A percentile compares a stretch with the other conserved stretches of the same genome.
Evolutionary conservation across 1,140 invertebrate genomes (phyloP).

Genomic region (roundworm (Caenorhabditis elegans)): DNA sequence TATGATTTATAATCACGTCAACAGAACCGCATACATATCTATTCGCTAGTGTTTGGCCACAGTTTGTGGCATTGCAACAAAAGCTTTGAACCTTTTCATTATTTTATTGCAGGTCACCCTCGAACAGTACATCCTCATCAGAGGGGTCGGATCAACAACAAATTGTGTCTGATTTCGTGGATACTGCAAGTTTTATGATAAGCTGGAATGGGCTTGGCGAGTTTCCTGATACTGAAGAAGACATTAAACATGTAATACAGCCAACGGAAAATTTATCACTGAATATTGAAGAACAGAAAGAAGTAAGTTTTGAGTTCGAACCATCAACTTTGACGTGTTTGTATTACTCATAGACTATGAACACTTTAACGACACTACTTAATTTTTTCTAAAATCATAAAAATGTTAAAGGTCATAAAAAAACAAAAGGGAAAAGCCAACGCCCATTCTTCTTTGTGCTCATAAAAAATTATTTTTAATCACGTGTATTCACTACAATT

Average conservation of each 20-base stretch:
- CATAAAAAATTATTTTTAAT: no score
- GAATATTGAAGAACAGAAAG: neutral
- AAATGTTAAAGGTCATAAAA: no score
- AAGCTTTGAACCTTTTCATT: neutral
- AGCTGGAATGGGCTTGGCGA: neutral
- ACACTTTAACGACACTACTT: no score
- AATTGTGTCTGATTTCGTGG: neutral
- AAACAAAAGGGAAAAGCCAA: no score
- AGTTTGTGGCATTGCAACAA: no score
- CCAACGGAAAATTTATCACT: neutral
- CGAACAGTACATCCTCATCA: neutral
- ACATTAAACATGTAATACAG: neutral
- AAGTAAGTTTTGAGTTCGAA: neutral
- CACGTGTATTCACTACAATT: no score
- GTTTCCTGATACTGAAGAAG: neutral
- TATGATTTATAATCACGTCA: no score
- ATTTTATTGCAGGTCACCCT: neutral
- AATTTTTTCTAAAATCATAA: no score
- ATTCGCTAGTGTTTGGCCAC: no score
- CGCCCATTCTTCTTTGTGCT: no score
- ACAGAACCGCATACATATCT: no score
- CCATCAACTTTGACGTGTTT: no score
- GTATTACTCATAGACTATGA: neutral
- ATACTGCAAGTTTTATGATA: neutral
- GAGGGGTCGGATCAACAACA: slow-evolving; percentile 19